phyloP scores from a whole-genome alignment of 2,113 vertebrate genomes.

The Dromas ardeola region DNA sequence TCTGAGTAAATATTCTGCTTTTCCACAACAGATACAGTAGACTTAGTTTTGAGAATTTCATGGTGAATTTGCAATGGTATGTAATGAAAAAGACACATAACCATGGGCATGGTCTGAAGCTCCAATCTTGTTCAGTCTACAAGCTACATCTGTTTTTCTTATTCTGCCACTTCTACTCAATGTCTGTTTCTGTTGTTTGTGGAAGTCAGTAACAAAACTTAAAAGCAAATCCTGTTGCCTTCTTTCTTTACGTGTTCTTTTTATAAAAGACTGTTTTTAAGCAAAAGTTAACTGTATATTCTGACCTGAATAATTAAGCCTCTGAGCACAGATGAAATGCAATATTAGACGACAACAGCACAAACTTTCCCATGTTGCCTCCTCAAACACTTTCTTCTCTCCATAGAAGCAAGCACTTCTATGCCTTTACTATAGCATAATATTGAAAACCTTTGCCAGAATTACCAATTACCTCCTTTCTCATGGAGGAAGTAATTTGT shows the following conservation, averaged over 20 bases:
- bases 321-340: neutral
- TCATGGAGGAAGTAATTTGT: neutral
- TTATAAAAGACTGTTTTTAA: neutral
- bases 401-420: neutral
- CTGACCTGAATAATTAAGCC: neutral
- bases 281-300: neutral
- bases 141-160: neutral
- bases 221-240: neutral
- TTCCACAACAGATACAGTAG: neutral
- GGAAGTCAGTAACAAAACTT: neutral
- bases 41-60: neutral
- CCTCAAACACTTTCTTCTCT: neutral
- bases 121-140: neutral
- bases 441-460: neutral
- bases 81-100: neutral
- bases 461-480: neutral
- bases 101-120: neutral
- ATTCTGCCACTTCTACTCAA: neutral
- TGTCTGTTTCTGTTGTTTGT: neutral
- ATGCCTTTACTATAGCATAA: neutral
- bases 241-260: neutral
- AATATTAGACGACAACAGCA: neutral
- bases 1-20: neutral
- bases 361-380: neutral
- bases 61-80: neutral